Conservation (phyloP, 1,140 invertebrate genomes). For the Drosophila sproati region DNA sequence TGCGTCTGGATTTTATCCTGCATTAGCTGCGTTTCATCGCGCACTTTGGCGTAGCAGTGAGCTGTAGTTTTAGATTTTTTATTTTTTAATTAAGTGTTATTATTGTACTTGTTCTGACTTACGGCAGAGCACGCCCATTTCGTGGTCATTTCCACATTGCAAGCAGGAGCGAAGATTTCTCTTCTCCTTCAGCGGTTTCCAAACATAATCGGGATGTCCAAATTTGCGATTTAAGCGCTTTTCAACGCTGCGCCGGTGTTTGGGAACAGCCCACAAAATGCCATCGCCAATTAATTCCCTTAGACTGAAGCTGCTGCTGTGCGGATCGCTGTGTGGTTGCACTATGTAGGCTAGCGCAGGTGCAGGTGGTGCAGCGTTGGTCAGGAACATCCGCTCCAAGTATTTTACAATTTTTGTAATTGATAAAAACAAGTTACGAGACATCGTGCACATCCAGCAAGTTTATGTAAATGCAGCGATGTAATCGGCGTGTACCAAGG, state of each 20-base stretch:
- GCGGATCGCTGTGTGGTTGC: conserved; percentile 25
- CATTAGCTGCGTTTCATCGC: conserved; percentile 91
- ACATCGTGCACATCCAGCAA: conserved; percentile 34
- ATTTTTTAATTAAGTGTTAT: conserved; percentile 2
- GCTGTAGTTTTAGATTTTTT: conserved; percentile 84
- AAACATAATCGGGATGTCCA: conserved; percentile 87
- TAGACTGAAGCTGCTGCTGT: conserved; percentile 83
- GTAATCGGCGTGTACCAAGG: not conserved
- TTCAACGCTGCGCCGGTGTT: conserved; percentile 90
- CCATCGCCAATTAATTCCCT: conserved; percentile 89
- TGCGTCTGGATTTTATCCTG: conserved; percentile 90
- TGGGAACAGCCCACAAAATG: conserved; percentile 93
- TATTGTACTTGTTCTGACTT: conserved; percentile 83
- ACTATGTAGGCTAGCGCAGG: conserved; percentile 59
- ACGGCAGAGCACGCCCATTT: conserved; percentile 92
- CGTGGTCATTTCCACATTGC: conserved; percentile 92
- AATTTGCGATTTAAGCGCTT: conserved; percentile 90
- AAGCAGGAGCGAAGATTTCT: conserved; percentile 90
- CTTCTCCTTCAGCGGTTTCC: conserved; percentile 89
- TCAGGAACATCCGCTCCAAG: conserved; percentile 51
- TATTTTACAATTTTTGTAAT: conserved; percentile 53
- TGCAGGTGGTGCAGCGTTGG: conserved; percentile 32
- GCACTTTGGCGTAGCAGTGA: conserved; percentile 93
- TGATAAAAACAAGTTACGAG: conserved; percentile 60
- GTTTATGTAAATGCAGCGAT: conserved; percentile 55